Evolutionary conservation across 2,797 vertebrate species (phyloP).

Genomic region (Okamejei kenojei): DNA sequence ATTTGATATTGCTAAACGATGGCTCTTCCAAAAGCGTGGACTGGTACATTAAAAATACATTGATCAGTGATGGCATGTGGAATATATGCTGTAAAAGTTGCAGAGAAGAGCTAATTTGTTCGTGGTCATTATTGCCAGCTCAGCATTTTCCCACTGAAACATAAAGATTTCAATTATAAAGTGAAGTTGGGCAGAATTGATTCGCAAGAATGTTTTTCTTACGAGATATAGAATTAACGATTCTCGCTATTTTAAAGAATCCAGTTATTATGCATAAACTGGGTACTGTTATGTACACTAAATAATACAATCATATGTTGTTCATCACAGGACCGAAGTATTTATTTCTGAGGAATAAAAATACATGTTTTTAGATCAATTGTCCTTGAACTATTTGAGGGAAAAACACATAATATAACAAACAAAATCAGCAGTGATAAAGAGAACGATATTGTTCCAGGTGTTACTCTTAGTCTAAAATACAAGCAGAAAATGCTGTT

Average conservation of each 20-base stretch:
- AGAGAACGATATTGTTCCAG: background rate
- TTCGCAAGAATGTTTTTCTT: conserved; percentile 24
- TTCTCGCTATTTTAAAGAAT: conserved; percentile 6
- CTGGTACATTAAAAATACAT: background rate
- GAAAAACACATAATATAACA: background rate
- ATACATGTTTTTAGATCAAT: background rate
- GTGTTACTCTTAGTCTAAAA: background rate
- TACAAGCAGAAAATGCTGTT: too few species aligned
- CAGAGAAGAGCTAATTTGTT: background rate
- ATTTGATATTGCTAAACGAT: background rate
- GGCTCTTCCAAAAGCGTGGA: background rate
- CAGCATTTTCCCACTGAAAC: conserved; percentile 26
- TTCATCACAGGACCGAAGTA: background rate
- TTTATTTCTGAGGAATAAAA: background rate
- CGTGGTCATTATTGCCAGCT: background rate
- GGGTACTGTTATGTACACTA: background rate
- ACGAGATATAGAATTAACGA: conserved; percentile 15
- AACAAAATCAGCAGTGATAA: background rate
- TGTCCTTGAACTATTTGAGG: background rate
- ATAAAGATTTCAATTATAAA: conserved; percentile 24
- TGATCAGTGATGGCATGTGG: conserved; percentile 15
- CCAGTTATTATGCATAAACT: conserved; percentile 30
- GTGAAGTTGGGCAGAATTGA: conserved; percentile 15
- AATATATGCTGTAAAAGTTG: background rate
- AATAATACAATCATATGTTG: background rate